Base-by-base conservation (phyloP, 92 coral and sea anemone species). In the Pocillopora meandrina region DNA sequence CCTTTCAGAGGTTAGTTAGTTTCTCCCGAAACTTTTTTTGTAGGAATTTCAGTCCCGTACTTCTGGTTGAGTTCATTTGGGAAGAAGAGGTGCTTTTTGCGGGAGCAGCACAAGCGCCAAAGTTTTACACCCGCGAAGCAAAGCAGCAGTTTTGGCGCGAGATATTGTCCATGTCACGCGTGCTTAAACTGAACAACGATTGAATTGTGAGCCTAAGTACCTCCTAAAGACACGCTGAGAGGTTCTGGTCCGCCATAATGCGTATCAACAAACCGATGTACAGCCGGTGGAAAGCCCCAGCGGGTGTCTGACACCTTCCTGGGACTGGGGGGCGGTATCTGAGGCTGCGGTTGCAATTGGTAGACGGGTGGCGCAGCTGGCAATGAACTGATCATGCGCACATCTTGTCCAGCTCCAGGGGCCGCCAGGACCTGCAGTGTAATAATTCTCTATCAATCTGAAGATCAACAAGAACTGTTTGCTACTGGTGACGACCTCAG, bases 241-340 rank as follows among this genome's bases (percentile, higher is more conserved):
- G 80, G 80, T 14, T 83, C 92, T 47, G 89, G n/a, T 33, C 92
- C 85, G 49, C 92, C 81, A 31, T 78, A 80, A 21, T 87, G 85
- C 16, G 88, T 69, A 60, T 92, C 95, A n/a, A 89, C 88, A 55
- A 87, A 88, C 61, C 99, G 94, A 83, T 94, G 99, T 21, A 96
- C 95, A 16, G 90, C 84, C 3, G 99, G 99, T 21, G 99, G 99
- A 82, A 96, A 89, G 12, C 86, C 91, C 99, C 99, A 96, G 26
- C 98, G 91, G 9, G 88, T 72, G 13, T 94, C 98, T 79, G 71
- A 42, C 52, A 42, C 47, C 92, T 93, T 85, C 80, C 91, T 85
- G 56, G 98, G 90, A 49, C 98, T 82, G 80, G 75, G 57, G 35
- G 95, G 97, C 11, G 91, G 90, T 42, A 91, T 82, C 67, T 67